Evolutionary conservation across 2,888 invertebrate genomes (phyloP).

Genomic region (Drosophila diplacantha): DNA sequence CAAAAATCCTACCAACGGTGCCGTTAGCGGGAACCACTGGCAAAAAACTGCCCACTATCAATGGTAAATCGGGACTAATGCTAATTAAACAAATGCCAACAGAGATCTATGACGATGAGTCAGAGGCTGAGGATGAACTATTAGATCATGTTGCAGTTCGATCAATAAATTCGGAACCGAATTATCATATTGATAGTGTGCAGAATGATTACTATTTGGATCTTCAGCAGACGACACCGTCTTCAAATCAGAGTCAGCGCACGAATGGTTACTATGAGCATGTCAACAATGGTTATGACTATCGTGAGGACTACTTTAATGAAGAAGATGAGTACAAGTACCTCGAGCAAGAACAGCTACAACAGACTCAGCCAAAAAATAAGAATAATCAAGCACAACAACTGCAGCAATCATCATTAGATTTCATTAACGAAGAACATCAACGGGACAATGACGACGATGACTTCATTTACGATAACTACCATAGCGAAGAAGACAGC

Average conservation of each 20-base stretch:
- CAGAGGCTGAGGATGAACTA: constrained; percentile 43
- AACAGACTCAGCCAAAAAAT: constrained; percentile 41
- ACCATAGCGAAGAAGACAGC: constrained; percentile 75
- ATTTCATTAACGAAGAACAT: constrained; percentile 58
- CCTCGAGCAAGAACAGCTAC: constrained; percentile 67
- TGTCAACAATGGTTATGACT: constrained; percentile 73
- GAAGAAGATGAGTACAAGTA: constrained; percentile 78
- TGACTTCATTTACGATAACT: constrained; percentile 74
- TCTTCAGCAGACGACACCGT: constrained; percentile 56
- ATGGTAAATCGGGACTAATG: constrained; percentile 68
- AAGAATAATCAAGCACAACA: constrained; percentile 44
- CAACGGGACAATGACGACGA: constrained; percentile 67
- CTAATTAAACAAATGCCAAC: constrained; percentile 76
- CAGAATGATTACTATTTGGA: constrained; percentile 75
- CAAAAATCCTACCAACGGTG: constrained; percentile 69
- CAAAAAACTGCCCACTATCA: constrained; percentile 77
- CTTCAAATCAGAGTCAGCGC: constrained; percentile 43
- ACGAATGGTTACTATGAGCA: constrained; percentile 74
- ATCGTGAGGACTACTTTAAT: constrained; percentile 77
- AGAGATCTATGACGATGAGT: constrained; percentile 74
- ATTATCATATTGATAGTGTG: constrained; percentile 75
- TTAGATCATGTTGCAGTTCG: constrained; percentile 37
- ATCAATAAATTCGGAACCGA: constrained; percentile 44
- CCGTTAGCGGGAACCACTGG: constrained; percentile 71
- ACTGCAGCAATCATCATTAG: constrained; percentile 52